Percentiles rank a stretch among this genome's conserved stretches.
Evolutionary conservation across 1,140 invertebrate genomes (phyloP).

Genomic region (Trichonephila inaurata): DNA sequence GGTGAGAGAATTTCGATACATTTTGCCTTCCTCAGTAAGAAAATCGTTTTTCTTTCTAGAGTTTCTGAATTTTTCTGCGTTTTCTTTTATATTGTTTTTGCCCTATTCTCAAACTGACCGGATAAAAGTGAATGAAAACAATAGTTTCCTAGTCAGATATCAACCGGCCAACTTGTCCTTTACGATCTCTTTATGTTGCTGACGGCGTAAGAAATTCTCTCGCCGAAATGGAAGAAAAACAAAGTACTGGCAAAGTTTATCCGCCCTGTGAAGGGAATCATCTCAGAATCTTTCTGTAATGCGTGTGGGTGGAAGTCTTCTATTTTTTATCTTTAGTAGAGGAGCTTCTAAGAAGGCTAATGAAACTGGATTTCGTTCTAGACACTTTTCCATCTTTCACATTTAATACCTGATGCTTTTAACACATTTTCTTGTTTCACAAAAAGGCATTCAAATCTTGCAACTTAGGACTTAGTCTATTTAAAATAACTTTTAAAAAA

Average conservation of each 20-base stretch:
- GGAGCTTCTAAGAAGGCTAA: background rate
- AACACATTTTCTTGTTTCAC: background rate
- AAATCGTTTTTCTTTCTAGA: background rate
- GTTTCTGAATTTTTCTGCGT: background rate
- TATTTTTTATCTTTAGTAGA: background rate
- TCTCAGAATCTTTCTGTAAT: background rate
- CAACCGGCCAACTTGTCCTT: background rate
- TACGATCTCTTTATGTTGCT: background rate
- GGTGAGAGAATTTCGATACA: background rate
- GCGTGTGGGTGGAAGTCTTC: background rate
- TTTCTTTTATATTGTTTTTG: no score
- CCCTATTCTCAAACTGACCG: background rate
- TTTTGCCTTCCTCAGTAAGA: background rate
- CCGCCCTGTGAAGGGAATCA: background rate
- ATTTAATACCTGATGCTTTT: background rate
- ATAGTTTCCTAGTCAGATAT: background rate
- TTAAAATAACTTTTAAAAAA: no score
- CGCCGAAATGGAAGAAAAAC: constrained; percentile 32
- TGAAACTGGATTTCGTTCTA: background rate
- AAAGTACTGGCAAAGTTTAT: background rate
- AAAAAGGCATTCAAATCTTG: background rate
- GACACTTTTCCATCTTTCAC: background rate
- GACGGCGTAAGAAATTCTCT: constrained; percentile 17
- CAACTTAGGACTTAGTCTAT: no score
- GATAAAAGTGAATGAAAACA: constrained; percentile 7